Evolutionary conservation across 2,888 invertebrate species (phyloP).

Genomic region (Agapetus fuscipes): DNA sequence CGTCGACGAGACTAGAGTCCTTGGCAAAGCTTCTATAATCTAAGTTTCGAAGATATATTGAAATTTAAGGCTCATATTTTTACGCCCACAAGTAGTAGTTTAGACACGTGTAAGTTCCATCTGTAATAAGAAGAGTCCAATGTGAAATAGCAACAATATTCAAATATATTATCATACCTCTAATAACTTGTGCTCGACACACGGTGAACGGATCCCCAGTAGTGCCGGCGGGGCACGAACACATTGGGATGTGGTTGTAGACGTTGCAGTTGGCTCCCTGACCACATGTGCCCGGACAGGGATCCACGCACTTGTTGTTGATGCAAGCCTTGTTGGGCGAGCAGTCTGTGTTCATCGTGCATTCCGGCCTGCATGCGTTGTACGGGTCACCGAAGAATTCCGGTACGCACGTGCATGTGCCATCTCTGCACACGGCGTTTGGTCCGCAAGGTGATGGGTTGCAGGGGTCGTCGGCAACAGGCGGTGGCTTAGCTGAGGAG

Average conservation of each 20-base stretch:
- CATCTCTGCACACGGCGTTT: constrained; percentile 58
- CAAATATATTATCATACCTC: too few relatives aligned
- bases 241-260: constrained; percentile 64
- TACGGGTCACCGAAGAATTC: constrained; percentile 66
- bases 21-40: too few relatives aligned
- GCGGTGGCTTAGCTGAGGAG: constrained; percentile 29
- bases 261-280: constrained; percentile 62
- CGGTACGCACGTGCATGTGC: constrained; percentile 60
- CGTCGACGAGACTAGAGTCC: too few relatives aligned
- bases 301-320: constrained; percentile 61
- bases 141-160: too few relatives aligned
- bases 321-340: constrained; percentile 57
- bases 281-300: constrained; percentile 67
- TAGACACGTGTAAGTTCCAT: too few relatives aligned
- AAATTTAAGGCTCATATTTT: too few relatives aligned
- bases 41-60: too few relatives aligned
- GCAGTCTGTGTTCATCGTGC: constrained; percentile 64
- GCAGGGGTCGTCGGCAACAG: constrained; percentile 45
- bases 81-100: too few relatives aligned
- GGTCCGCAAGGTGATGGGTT: constrained; percentile 69
- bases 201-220: constrained; percentile 62
- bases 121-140: too few relatives aligned
- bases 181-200: too few relatives aligned
- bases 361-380: constrained; percentile 61
- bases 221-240: constrained; percentile 56